A percentile compares a stretch with the other conserved stretches of the same genome.
phyloP scores from a whole-genome alignment of 2,113 vertebrate genomes.

The Neoarius graeffei region DNA sequence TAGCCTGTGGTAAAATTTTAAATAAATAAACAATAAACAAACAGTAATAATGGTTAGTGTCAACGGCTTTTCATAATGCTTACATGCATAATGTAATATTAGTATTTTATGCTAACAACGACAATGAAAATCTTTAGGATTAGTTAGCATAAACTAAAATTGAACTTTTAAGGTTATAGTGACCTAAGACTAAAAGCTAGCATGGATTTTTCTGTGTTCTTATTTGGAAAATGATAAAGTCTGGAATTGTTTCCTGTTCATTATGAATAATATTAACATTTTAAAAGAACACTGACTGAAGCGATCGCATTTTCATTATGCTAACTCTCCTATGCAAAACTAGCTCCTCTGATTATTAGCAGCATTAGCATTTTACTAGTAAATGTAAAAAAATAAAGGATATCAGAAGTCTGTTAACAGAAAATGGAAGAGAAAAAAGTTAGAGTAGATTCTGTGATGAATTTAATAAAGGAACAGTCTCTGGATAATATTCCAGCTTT shows the following conservation, averaged over 20 bases:
- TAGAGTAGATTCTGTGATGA: neutral
- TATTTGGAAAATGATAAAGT: neutral
- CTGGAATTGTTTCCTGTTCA: neutral
- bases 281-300: neutral
- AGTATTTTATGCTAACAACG: neutral
- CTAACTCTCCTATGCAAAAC: neutral
- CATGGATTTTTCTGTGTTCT: neutral
- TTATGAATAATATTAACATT: neutral
- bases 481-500: neutral
- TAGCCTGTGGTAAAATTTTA: neutral
- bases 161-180: neutral
- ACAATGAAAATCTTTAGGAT: neutral
- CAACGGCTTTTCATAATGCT: no score
- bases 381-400: neutral
- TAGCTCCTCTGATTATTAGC: neutral
- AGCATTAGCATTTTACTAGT: neutral
- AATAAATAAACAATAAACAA: no score
- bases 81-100: no score
- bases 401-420: neutral
- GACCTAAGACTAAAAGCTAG: neutral
- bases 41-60: no score
- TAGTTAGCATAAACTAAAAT: neutral
- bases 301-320: neutral
- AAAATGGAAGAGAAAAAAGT: neutral
- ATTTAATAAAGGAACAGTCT: slow-evolving; percentile 22